These are phyloP conservation scores for Calameuta idolon DNA, from an alignment of 2,888 invertebrate genomes.

Conservation along the genomic window DNA sequence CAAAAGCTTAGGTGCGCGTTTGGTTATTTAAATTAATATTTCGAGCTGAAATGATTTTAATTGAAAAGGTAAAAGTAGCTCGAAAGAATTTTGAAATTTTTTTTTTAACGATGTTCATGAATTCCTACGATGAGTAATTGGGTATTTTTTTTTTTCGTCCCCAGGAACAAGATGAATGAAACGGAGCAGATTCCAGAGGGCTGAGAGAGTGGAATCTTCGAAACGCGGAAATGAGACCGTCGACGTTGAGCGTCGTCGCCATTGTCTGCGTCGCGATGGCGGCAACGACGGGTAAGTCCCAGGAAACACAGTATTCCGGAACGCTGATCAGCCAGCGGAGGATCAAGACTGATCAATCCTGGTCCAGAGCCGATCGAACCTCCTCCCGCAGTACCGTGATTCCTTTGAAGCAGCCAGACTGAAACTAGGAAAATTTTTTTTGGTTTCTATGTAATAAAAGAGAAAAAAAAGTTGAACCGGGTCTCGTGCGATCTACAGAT, in stretches of 20 bases:
- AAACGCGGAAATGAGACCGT: slow-evolving; percentile 57
- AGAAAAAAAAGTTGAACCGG: too few species aligned
- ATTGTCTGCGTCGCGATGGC: slow-evolving; percentile 53
- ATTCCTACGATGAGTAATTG: neutral
- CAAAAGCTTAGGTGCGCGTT: too few species aligned
- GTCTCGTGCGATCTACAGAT: neutral
- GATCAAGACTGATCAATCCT: neutral
- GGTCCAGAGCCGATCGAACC: neutral
- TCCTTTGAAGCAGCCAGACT: neutral
- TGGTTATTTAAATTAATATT: neutral
- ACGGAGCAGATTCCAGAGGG: slow-evolving; percentile 60
- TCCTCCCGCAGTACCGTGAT: neutral
- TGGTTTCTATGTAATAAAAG: too few species aligned
- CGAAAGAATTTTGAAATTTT: too few species aligned
- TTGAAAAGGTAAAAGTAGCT: slow-evolving; percentile 10
- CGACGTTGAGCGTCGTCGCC: slow-evolving; percentile 61
- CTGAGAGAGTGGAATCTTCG: slow-evolving; percentile 38
- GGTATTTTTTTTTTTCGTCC: neutral
- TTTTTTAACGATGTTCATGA: neutral
- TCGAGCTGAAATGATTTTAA: neutral
- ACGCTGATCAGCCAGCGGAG: neutral
- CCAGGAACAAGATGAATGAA: slow-evolving; percentile 47
- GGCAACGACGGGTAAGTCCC: slow-evolving; percentile 48
- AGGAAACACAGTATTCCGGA: too few species aligned
- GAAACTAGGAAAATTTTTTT: too few species aligned